phyloP scores from a whole-genome alignment of 2,113 vertebrate species.

The Uropsilus gracilis region DNA sequence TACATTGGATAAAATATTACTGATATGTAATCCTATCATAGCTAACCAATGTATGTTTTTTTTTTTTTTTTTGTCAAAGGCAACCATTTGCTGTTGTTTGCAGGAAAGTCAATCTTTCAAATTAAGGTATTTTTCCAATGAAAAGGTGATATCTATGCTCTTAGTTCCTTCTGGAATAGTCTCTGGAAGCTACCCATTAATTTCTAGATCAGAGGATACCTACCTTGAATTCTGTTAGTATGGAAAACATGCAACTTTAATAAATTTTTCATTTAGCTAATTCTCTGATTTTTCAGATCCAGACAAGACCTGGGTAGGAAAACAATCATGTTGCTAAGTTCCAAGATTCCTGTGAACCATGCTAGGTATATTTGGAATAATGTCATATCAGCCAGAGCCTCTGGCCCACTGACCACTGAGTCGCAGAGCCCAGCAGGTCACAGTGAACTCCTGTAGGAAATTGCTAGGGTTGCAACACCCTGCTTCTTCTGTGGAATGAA shows the following conservation, averaged over 20 bases:
- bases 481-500: conserved; percentile 23
- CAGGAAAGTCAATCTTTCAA: not conserved
- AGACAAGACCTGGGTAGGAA: not conserved
- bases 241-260: not conserved
- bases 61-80: too few relatives aligned
- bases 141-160: rapidly evolving
- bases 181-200: not conserved
- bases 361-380: not conserved
- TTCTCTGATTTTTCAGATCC: not conserved
- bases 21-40: not conserved
- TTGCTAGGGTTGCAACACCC: not conserved
- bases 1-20: not conserved
- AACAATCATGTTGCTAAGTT: not conserved
- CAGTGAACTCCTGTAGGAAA: conserved; percentile 43
- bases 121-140: not conserved
- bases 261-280: not conserved
- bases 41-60: not conserved
- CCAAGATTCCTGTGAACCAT: not conserved
- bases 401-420: not conserved
- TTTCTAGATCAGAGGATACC: not conserved
- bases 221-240: not conserved
- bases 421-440: not conserved
- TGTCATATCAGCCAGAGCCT: conserved; percentile 14
- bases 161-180: not conserved
- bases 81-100: too few relatives aligned